These are phyloP conservation scores for Therioaphis trifolii DNA, from an alignment of 2,888 invertebrate species.

Conservation along the genomic window DNA sequence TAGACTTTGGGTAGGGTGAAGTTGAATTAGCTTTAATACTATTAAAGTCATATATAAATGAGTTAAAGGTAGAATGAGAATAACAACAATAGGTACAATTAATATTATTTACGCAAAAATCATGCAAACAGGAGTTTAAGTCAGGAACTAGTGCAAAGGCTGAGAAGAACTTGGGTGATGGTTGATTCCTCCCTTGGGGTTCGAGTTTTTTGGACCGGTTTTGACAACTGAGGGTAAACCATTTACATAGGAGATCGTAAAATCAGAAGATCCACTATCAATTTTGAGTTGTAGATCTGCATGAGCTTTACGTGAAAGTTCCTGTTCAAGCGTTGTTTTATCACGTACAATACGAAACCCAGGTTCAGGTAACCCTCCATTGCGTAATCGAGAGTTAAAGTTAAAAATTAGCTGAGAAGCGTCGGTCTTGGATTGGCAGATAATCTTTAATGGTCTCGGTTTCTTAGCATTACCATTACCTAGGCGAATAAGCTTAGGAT, in stretches of 20 bases:
- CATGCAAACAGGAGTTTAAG: neutral
- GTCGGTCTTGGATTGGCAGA: neutral
- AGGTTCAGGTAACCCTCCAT: neutral
- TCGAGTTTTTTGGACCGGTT: conserved; percentile 8
- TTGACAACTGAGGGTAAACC: neutral
- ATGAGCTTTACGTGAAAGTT: neutral
- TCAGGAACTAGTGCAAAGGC: no score
- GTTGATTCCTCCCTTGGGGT: no score
- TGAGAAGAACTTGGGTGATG: no score
- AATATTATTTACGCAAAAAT: no score
- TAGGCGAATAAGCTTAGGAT: neutral
- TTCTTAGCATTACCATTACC: neutral
- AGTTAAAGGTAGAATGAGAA: no score
- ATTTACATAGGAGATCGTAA: neutral
- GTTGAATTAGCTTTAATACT: no score
- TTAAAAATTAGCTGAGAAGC: neutral
- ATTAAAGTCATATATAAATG: no score
- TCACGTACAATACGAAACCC: neutral
- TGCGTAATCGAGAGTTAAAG: neutral
- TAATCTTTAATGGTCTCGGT: neutral
- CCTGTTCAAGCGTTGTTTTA: neutral
- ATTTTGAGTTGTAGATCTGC: neutral
- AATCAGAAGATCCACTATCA: neutral
- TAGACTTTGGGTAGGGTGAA: no score
- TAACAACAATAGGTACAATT: no score